These are phyloP conservation scores for Eptesicus fuscus DNA, from an alignment of 2,113 vertebrate species.

Conservation along the genomic window DNA sequence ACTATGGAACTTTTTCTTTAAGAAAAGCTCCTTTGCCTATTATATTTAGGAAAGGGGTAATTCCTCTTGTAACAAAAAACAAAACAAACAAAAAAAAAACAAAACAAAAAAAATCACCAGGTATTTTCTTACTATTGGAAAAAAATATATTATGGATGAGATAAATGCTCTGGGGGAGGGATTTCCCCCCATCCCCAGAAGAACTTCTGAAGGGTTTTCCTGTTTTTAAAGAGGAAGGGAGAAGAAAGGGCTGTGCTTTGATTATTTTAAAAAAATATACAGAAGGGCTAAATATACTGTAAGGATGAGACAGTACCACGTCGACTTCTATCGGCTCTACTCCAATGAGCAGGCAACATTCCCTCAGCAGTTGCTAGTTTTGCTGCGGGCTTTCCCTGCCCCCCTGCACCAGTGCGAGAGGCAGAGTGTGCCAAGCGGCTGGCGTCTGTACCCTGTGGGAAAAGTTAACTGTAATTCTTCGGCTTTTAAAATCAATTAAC, in stretches of 20 bases:
- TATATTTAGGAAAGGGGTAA: not conserved
- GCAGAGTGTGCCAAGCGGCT: conserved; percentile 83
- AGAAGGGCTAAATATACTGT: conserved; percentile 70
- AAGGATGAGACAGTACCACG: conserved; percentile 74
- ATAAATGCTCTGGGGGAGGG: not conserved
- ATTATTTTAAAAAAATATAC: conserved; percentile 80
- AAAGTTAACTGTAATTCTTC: conserved; percentile 91
- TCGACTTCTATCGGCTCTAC: conserved; percentile 79
- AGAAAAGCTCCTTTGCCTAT: not conserved
- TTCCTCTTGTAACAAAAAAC: not conserved
- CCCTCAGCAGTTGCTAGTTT: conserved; percentile 67
- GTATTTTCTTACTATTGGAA: not conserved
- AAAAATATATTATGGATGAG: not conserved
- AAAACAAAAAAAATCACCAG: not conserved
- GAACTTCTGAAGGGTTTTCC: conserved; percentile 9
- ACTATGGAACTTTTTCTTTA: conserved; percentile 45
- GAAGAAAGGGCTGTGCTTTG: conserved; percentile 70
- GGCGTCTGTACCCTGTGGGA: conserved; percentile 81
- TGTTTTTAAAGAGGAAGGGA: conserved; percentile 26
- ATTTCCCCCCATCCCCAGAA: not conserved
- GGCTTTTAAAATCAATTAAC: conserved; percentile 98
- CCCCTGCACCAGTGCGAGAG: conserved; percentile 77
- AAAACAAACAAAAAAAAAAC: not conserved
- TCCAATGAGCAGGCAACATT: conserved; percentile 80
- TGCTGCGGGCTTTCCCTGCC: conserved; percentile 79